Evolutionary conservation across 2,113 vertebrate genomes (phyloP).

Genomic region (Apus apus): DNA sequence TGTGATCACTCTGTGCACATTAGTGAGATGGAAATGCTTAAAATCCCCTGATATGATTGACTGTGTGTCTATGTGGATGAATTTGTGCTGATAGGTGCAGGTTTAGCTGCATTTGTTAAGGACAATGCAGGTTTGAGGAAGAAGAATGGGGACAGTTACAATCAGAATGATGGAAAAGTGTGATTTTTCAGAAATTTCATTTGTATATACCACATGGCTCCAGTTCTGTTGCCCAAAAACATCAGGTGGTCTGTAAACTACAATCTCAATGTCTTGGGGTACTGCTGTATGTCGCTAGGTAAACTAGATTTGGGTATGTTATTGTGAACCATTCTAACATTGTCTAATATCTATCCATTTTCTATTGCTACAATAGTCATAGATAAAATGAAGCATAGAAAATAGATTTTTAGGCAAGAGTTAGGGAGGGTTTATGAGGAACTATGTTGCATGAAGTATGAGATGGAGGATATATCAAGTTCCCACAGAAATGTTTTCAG

Average conservation of each 20-base stretch:
- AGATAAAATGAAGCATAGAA: neutral
- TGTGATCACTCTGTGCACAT: neutral
- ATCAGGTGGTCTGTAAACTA: neutral
- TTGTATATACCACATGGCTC: neutral
- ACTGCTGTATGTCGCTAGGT: neutral
- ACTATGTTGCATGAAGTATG: neutral
- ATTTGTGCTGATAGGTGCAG: neutral
- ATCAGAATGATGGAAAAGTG: neutral
- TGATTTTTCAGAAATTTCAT: neutral
- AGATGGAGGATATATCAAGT: neutral
- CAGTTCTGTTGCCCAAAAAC: neutral
- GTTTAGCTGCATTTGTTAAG: neutral
- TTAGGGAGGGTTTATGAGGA: neutral
- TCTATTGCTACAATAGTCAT: neutral
- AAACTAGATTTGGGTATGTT: neutral
- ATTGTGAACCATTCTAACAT: neutral
- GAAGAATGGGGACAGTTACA: neutral
- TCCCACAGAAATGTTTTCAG: neutral
- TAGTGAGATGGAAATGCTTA: neutral
- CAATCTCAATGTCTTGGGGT: neutral
- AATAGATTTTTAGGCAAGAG: neutral
- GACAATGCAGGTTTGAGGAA: neutral
- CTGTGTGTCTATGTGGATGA: rapidly evolving
- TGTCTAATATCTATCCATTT: neutral
- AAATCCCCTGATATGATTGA: neutral